Conservation (phyloP, 1,140 invertebrate genomes). For the Tenebrio molitor region DNA sequence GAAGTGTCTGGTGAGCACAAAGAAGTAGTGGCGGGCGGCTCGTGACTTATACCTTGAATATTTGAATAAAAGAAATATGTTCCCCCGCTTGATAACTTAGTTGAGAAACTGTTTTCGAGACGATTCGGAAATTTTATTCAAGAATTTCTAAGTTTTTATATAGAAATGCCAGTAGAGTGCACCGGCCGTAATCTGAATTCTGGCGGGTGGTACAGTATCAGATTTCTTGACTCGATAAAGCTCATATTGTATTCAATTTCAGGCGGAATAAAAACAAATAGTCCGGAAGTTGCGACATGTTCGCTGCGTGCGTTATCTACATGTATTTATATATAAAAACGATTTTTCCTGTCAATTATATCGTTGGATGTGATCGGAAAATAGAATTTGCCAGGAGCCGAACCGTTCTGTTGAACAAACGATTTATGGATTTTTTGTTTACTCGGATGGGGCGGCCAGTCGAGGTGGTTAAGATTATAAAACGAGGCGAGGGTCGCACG, state of each 20-base stretch:
- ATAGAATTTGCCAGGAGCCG: constrained; percentile 18
- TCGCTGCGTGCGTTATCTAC: not conserved
- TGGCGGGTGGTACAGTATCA: constrained; percentile 14
- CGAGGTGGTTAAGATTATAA: not conserved
- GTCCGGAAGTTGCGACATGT: constrained; percentile 4
- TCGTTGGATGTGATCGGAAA: constrained; percentile 3
- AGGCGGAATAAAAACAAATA: constrained; percentile 41
- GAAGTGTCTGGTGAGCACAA: not conserved
- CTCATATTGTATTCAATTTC: constrained; percentile 47
- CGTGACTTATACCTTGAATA: constrained; percentile 44
- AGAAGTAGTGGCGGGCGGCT: not conserved
- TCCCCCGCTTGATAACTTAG: constrained; percentile 45
- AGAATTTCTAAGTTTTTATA: constrained; percentile 43
- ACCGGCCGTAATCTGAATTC: constrained; percentile 42
- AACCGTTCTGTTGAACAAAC: constrained; percentile 15
- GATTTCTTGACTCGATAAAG: constrained; percentile 43
- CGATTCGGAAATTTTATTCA: constrained; percentile 43
- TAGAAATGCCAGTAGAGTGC: constrained; percentile 40
- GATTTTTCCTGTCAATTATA: constrained; percentile 47
- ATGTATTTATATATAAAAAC: constrained; percentile 42
- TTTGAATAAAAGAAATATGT: constrained; percentile 51
- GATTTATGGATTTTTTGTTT: constrained; percentile 47
- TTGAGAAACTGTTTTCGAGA: constrained; percentile 48
- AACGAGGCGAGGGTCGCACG: constrained; percentile 21
- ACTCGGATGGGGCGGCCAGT: constrained; percentile 4